Conservation (phyloP, 2,797 vertebrate genomes). For the Distichodus sexfasciatus region DNA sequence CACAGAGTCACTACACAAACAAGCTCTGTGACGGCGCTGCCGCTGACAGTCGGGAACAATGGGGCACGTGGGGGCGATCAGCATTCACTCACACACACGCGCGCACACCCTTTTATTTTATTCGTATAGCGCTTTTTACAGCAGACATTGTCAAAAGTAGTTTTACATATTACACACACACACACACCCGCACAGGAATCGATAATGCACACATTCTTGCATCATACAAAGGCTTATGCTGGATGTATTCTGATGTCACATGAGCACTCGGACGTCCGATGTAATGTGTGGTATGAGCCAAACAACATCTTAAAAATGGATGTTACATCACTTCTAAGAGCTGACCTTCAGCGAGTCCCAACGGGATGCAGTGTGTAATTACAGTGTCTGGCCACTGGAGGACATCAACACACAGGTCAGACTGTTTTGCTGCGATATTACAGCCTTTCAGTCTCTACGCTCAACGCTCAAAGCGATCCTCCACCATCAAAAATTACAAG, state of each 20-base stretch:
- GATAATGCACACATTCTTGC: not conserved
- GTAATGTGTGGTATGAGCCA: not conserved
- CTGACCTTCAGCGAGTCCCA: not conserved
- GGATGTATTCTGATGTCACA: not conserved
- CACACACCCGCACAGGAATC: not conserved
- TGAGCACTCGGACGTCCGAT: too few relatives aligned
- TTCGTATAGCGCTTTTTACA: too few relatives aligned
- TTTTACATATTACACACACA: not conserved
- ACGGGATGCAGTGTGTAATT: constrained; percentile 22
- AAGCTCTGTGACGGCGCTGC: constrained; percentile 35
- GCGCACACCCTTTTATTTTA: not conserved
- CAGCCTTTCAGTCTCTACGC: too few relatives aligned
- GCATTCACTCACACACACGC: constrained; percentile 8
- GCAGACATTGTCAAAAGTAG: not conserved
- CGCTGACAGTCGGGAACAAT: constrained; percentile 41
- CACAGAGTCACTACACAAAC: constrained; percentile 41
- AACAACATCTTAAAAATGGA: not conserved
- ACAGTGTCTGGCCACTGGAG: constrained; percentile 44
- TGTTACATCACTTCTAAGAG: not conserved
- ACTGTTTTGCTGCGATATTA: not conserved
- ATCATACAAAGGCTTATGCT: not conserved
- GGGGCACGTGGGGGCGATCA: constrained; percentile 28
- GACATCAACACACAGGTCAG: constrained; percentile 48
- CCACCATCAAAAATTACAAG: too few relatives aligned
- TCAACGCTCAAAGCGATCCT: too few relatives aligned